Evolutionary conservation across 2,113 vertebrate genomes (phyloP), one percentile per base, ranked within the genome.

Genomic region (Chloebia gouldiae): DNA sequence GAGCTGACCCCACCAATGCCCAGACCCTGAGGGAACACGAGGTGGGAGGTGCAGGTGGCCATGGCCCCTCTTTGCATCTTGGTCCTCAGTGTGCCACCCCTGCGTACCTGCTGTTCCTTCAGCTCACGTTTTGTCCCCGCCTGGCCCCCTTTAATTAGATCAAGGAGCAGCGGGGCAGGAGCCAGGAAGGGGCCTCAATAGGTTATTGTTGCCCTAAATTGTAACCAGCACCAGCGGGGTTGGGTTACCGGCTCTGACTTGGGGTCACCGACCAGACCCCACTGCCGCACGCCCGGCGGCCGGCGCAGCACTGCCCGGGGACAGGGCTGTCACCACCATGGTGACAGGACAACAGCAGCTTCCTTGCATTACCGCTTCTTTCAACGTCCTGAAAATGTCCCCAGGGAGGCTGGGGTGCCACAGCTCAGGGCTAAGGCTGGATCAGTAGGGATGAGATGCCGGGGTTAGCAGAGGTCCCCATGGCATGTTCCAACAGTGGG

Each of bases 191-290:
- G 88, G 93, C 92, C 94, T 96, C 94, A 88, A 63, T 83, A 39
- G 90, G 82, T 96, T 93, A 95, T 92, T 97, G 94, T 94, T 94
- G 93, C 90, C 96, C 92, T 96, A 97, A 97, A 97, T 95, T 95
- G 94, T 92, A 97, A 96, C 95, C 95, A 96, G 96, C 90, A 70
- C 79, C 15, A 1, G 63, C 1, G 7, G 93, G 66, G 79, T 97
- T 96, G 93, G 68, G 92, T 96, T 96, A 96, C 96, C 5, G 0
- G 59, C 86, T 66, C 76, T 0, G 0, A 33, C 33, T 24, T 1
- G 16, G 76, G 95, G 96, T 94, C 92, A 97, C 54, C 2, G 3
- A 51, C 45, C 93, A 93, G 95, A 92, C 64, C 77, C 63, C 0
- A 0, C 30, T 42, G 93, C 87, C 3, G 3, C 23, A 2, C 1